Evolutionary conservation across 2,888 invertebrate genomes (phyloP), one percentile per base, ranked within the genome.

Genomic region (Ischnura elegans): DNA sequence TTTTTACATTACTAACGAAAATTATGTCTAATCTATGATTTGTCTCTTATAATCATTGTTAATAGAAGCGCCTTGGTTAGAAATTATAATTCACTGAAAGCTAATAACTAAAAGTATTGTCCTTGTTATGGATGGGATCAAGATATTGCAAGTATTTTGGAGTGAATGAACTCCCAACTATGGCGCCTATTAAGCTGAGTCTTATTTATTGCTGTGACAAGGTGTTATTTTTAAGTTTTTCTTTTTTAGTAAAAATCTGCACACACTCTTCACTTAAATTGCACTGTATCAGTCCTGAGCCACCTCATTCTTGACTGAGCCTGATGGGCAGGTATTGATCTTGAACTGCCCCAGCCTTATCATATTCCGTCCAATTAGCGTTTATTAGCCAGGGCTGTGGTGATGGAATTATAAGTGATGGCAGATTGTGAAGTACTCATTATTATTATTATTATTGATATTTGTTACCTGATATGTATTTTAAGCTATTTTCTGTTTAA

Each of bases 211-310:
- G 21, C 61, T 45, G 21, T 36, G 3, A 19, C 43, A 16, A 42
- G 25, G 43, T 42, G 21, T 61, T 55, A 0, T 5, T 45, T n/a
- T 86, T 43, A 45, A 46, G 13, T 86, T 86, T 4, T 85, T 87
- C 29, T 51, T 87, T 87, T 66, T 42, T n/a, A n/a, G n/a, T 61
- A 10, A 90, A n/a, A 90, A 90, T 90, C 90, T 90, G 61, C 90
- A 90, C 61, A 43, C 42, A 25, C 5, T 87, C 55, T 55, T 90
- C 87, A 87, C 87, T 87, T 42, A 36, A 87, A 87, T 87, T 87
- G 87, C 90, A 90, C 90, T 90, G 25, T 61, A 61, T 90, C 61
- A 90, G 90, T 90, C 90, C 90, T 90, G 90, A 90, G 90, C 90
- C 66, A 66, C 90, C 86, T 90, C 43, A 90, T 66, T 43, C 43